phyloP scores from a whole-genome alignment of 1,140 invertebrate species.

The Bombus consobrinus region DNA sequence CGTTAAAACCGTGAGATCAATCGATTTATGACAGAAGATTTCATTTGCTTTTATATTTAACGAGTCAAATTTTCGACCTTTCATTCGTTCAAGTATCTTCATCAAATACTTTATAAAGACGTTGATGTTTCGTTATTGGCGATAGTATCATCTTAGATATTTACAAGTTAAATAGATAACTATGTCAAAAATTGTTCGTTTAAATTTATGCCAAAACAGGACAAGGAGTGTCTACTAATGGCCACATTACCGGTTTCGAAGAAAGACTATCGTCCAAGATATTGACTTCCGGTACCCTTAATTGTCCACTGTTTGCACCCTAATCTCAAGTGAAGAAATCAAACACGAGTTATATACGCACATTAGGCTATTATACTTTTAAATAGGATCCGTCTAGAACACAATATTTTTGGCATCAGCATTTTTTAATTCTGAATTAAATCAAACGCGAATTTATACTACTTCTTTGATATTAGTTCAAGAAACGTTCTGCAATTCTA shows the following conservation, averaged over 20 bases:
- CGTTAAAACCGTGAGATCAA: slow-evolving; percentile 35
- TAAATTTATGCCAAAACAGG: slow-evolving; percentile 22
- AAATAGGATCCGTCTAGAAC: background rate
- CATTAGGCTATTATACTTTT: background rate
- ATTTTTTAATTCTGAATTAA: background rate
- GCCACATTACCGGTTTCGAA: slow-evolving; percentile 55
- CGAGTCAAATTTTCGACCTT: background rate
- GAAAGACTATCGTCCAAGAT: slow-evolving; percentile 46
- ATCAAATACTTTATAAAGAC: background rate
- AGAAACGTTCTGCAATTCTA: background rate
- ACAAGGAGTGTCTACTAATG: slow-evolving; percentile 54
- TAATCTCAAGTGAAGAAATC: slow-evolving; percentile 17
- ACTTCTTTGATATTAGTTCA: background rate
- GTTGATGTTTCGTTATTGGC: background rate
- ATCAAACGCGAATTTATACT: background rate
- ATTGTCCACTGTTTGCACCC: slow-evolving; percentile 36
- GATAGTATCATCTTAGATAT: background rate
- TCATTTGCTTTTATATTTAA: background rate
- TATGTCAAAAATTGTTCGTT: background rate
- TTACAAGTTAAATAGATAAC: background rate
- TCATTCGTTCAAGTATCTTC: background rate
- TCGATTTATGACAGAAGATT: background rate
- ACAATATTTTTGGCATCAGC: background rate
- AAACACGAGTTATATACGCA: background rate
- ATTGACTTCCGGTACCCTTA: slow-evolving; percentile 36